Conservation (phyloP, 2,888 invertebrate species). For the Mallateleia sp. region DNA sequence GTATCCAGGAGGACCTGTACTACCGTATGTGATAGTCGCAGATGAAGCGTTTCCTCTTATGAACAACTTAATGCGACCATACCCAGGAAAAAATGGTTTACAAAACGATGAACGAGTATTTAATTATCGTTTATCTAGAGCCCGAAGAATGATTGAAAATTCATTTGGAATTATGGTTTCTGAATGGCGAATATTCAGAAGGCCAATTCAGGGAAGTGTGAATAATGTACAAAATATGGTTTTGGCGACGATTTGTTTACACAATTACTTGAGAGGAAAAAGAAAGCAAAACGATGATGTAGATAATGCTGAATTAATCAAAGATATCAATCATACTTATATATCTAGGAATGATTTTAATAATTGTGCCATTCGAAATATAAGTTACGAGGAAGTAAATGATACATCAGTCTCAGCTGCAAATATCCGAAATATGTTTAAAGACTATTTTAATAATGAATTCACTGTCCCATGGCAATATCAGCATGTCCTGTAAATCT, state of each 20-base stretch:
- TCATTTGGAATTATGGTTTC: conserved; percentile 1
- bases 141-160: conserved; percentile 18
- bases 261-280: not conserved
- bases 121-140: conserved; percentile 10
- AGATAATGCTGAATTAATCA: no score
- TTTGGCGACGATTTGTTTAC: not conserved
- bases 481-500: not conserved
- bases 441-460: conserved; percentile 2
- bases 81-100: conserved; percentile 21
- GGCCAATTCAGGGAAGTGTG: not conserved
- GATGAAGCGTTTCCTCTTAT: conserved; percentile 24
- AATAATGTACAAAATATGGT: not conserved
- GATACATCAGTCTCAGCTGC: conserved; percentile 1
- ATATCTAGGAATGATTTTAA: no score
- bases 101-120: not conserved
- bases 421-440: not conserved
- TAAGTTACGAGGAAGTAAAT: not conserved
- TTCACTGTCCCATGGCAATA: not conserved
- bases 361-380: not conserved
- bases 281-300: no score
- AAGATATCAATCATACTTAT: no score
- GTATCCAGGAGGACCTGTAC: not conserved
- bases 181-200: conserved; percentile 25
- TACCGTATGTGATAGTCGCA: conserved; percentile 1
- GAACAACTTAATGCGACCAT: conserved; percentile 20